A percentile compares a stretch with the other conserved stretches of the same genome.
These are phyloP conservation scores for Mastomys natalensis DNA, from an alignment of 2,113 vertebrate species.

Conservation along the genomic window DNA sequence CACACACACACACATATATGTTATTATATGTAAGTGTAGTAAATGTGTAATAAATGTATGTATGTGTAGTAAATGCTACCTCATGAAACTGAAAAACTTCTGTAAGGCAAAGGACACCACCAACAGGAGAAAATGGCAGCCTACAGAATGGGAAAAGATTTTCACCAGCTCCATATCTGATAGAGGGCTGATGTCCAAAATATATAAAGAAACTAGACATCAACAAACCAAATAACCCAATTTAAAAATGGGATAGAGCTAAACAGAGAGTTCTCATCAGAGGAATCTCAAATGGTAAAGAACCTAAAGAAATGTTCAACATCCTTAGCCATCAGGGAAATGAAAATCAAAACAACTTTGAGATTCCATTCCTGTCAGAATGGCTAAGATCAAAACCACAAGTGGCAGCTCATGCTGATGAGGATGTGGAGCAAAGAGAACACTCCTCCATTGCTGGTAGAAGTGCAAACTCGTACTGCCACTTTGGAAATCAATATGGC, in stretches of 20 bases:
- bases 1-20: too few relatives aligned
- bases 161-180: background rate
- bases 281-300: too few relatives aligned
- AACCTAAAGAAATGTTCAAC: too few relatives aligned
- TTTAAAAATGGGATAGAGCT: too few relatives aligned
- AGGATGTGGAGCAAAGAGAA: background rate
- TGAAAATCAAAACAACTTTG: background rate
- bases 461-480: background rate
- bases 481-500: background rate
- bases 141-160: background rate
- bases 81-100: background rate
- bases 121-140: background rate
- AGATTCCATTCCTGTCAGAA: background rate
- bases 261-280: too few relatives aligned
- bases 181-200: background rate
- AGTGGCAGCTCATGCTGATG: background rate
- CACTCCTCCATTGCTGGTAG: background rate
- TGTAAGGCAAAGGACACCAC: background rate
- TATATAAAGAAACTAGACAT: too few relatives aligned
- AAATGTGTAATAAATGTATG: too few relatives aligned
- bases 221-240: too few relatives aligned
- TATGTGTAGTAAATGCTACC: background rate
- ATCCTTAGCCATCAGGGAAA: background rate
- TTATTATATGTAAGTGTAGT: background rate
- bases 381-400: background rate